phyloP scores from a whole-genome alignment of 2,888 invertebrate species.

The Cataglyphis rosenhaueri region DNA sequence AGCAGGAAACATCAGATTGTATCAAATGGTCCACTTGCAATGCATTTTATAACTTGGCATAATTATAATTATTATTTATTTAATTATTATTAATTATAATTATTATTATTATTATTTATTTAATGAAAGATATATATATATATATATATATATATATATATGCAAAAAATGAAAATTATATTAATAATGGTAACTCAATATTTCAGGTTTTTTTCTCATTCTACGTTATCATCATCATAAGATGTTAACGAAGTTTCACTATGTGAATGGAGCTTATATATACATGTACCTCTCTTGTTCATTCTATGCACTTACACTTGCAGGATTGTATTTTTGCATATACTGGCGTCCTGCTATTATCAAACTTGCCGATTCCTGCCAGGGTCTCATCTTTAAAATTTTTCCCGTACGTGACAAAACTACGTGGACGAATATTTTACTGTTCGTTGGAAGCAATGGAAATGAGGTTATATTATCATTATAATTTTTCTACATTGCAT shows the following conservation, averaged over 20 bases:
- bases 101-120: too few species aligned
- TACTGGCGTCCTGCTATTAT: conserved; percentile 87
- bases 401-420: background rate
- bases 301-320: conserved; percentile 66
- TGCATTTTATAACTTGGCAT: too few species aligned
- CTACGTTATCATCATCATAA: background rate
- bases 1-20: too few species aligned
- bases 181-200: background rate
- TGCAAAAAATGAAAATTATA: background rate
- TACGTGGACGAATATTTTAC: background rate
- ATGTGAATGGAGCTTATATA: background rate
- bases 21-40: too few species aligned
- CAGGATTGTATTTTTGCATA: conserved; percentile 63
- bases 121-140: too few species aligned
- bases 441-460: background rate
- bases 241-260: background rate
- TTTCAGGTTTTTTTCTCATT: background rate
- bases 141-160: too few species aligned
- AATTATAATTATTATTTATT: too few species aligned
- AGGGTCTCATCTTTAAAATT: conserved; percentile 85
- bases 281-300: too few species aligned
- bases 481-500: too few species aligned
- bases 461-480: background rate
- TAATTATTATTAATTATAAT: too few species aligned
- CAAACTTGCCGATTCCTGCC: conserved; percentile 89